Conservation (phyloP, 2,888 invertebrate species). For the Drosophila putrida region DNA sequence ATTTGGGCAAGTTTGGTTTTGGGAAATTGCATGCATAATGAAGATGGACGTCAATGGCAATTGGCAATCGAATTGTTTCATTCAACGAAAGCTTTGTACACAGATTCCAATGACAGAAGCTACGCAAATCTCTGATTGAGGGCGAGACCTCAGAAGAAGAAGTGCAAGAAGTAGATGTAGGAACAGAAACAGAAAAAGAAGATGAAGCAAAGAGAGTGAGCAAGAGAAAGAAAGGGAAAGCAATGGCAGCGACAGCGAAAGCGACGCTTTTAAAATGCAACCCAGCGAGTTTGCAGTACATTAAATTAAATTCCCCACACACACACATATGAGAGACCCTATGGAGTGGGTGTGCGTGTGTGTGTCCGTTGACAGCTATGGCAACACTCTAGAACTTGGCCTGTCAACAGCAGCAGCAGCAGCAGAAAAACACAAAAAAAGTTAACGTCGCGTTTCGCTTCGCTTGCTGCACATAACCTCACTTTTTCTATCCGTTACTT, state of each 20-base stretch:
- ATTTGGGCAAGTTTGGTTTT: conserved; percentile 56
- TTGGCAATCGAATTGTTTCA: conserved; percentile 68
- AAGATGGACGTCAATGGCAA: conserved; percentile 62
- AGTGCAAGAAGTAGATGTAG: not conserved
- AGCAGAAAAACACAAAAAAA: conserved; percentile 11
- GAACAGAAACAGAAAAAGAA: not conserved
- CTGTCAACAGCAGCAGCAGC: conserved; percentile 41
- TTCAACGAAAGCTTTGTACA: conserved; percentile 44
- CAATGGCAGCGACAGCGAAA: conserved; percentile 1
- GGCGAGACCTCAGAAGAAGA: not conserved
- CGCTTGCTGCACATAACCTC: conserved; percentile 34
- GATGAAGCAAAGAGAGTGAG: not conserved
- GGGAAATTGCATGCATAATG: conserved; percentile 70
- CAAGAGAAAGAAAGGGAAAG: not conserved
- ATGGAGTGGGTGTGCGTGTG: conserved; percentile 20
- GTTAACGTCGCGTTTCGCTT: conserved; percentile 21
- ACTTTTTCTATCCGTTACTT: conserved; percentile 7
- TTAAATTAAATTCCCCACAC: conserved; percentile 42
- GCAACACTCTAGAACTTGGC: conserved; percentile 49
- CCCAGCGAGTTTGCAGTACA: conserved; percentile 33
- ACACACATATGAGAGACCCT: conserved; percentile 10
- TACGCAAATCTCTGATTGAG: conserved; percentile 35
- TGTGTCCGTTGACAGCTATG: conserved; percentile 46
- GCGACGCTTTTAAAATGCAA: conserved; percentile 46
- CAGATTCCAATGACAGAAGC: conserved; percentile 39